Percentiles rank a stretch among this genome's conserved stretches.
Conservation (phyloP, 2,113 vertebrate species). For the Cariama cristata region DNA sequence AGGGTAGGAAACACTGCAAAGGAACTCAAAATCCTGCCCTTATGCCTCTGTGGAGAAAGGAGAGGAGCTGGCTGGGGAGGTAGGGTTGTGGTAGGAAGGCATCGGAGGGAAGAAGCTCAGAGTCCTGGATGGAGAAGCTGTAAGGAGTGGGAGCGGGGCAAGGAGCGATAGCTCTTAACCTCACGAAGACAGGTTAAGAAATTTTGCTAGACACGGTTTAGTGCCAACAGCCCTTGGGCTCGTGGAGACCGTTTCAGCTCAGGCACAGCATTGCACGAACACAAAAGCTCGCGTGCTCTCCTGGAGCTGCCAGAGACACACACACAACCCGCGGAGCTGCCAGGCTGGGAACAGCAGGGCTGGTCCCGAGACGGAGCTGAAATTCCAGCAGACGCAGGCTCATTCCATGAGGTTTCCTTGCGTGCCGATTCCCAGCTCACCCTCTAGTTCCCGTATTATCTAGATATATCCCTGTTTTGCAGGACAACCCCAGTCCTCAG, state of each 20-base stretch:
- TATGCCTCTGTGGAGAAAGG: neutral
- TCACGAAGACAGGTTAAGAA: neutral
- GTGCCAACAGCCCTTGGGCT: neutral
- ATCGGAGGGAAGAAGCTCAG: neutral
- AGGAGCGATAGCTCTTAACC: neutral
- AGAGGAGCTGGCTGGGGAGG: neutral
- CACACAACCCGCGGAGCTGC: neutral
- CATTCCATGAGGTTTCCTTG: neutral
- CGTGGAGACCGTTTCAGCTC: neutral
- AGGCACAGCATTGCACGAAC: neutral
- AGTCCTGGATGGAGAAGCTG: neutral
- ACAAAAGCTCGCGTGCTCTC: neutral
- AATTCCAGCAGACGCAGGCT: neutral
- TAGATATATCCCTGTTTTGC: neutral
- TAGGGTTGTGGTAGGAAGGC: neutral
- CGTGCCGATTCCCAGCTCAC: neutral
- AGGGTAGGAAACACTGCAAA: neutral
- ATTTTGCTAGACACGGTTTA: neutral
- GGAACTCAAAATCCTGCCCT: neutral
- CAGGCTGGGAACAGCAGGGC: neutral
- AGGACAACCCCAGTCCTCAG: neutral
- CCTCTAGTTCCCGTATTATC: neutral
- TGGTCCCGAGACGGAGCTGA: neutral
- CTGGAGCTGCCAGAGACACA: neutral
- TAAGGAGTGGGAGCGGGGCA: neutral